Conservation (phyloP, 2,113 vertebrate species). For the Craseonycteris thonglongyai region DNA sequence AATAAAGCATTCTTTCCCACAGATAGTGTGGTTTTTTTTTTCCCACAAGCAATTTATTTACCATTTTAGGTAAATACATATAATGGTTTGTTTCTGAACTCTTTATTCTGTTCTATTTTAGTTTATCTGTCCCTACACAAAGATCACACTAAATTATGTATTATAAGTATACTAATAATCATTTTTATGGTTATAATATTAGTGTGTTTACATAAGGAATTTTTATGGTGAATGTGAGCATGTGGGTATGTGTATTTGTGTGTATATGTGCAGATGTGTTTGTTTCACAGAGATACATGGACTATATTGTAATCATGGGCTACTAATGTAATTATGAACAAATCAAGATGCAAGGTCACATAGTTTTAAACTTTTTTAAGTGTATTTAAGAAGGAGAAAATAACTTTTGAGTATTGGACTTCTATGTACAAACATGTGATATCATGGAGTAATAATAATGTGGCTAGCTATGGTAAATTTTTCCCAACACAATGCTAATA, state of each 20-base stretch:
- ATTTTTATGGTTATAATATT: not conserved
- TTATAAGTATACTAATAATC: not conserved
- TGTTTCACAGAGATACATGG: not conserved
- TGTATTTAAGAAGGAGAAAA: not conserved
- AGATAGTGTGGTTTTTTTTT: not conserved
- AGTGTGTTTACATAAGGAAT: not conserved
- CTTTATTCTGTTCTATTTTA: not conserved
- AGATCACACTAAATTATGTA: not conserved
- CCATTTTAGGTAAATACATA: not conserved
- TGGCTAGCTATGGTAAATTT: not conserved
- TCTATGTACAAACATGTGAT: not conserved
- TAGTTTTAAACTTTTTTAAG: not conserved
- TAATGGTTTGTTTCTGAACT: not conserved
- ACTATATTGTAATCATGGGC: not conserved
- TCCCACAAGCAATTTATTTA: not conserved
- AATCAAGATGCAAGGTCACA: not conserved
- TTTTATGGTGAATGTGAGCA: not conserved
- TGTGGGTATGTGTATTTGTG: not conserved
- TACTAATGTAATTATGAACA: not conserved
- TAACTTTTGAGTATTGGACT: not conserved
- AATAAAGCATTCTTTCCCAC: not conserved
- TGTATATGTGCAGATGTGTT: not conserved
- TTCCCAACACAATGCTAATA: not conserved
- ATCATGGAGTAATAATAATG: not conserved
- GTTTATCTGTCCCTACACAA: not conserved